Percentiles rank a stretch among this genome's conserved stretches.
phyloP scores from a whole-genome alignment of 2,888 invertebrate species.

The Spisula solida region DNA sequence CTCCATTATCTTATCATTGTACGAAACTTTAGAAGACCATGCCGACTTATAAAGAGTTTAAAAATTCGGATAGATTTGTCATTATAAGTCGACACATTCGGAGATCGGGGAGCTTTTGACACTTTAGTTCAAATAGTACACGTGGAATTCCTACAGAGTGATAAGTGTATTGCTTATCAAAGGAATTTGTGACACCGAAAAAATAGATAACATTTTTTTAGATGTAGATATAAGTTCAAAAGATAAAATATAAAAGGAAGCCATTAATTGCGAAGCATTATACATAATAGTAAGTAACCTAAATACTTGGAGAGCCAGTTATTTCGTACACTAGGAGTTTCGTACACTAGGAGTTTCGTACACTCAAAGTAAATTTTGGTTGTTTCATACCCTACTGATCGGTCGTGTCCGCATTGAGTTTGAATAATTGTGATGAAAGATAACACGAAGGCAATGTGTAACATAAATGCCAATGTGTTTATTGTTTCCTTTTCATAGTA shows the following conservation, averaged over 20 bases:
- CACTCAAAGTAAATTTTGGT: too few species aligned
- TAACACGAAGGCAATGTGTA: too few species aligned
- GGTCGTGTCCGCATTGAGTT: too few species aligned
- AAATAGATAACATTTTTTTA: neutral
- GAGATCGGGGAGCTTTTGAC: neutral
- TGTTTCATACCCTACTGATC: too few species aligned
- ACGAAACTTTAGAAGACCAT: constrained; percentile 1
- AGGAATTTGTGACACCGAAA: neutral
- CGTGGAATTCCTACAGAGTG: neutral
- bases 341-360: too few species aligned
- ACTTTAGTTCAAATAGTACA: neutral
- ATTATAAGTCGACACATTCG: neutral
- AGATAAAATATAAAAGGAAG: neutral
- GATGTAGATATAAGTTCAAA: neutral
- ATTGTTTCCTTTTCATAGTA: too few species aligned
- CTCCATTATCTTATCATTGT: neutral
- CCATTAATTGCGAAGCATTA: neutral
- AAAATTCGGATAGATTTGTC: neutral
- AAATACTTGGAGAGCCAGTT: too few species aligned
- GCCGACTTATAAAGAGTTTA: neutral
- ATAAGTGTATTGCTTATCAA: neutral
- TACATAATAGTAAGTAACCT: too few species aligned
- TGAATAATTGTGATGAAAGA: too few species aligned
- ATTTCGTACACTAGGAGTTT: too few species aligned
- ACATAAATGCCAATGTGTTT: too few species aligned